Evolutionary conservation across 2,797 vertebrate genomes (phyloP), one percentile per base, ranked within the genome.

Genomic region (Sebastes vulpes): DNA sequence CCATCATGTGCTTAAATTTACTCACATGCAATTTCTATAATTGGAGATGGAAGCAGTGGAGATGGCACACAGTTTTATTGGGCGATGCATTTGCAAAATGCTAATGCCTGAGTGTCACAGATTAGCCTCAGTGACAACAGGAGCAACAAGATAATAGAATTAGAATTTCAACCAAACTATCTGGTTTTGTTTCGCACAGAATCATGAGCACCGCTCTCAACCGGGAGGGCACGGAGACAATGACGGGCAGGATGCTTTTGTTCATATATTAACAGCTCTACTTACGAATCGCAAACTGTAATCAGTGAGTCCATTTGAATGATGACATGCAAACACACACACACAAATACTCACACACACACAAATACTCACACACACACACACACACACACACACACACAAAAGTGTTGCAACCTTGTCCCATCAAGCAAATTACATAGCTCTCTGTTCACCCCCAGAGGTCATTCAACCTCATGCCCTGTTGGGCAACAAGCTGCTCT

Each of bases 381-480:
- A 64, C 32, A 66, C 48, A 68, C 53, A n/a, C 46, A 67, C 35
- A 56, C 48, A 26, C 25, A 25, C 25, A 48, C 35, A 75, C 66
- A 69, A 52, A 72, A 57, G 76, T 79, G 83, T 74, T 86, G 57
- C 71, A 77, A 85, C 91, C 77, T 88, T 81, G 73, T 85, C 82
- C 90, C 91, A 94, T 93, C 88, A 92, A 84, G 78, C 72, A 88
- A 79, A 94, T 94, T 80, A 89, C 87, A 84, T 72, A 78, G 23
- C 78, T 91, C 69, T 84, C 32, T 79, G 66, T 74, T 83, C 81
- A 75, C 59, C 81, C 83, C 85, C 84, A 89, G 85, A 92, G 92
- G 92, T 93, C 90, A 82, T 84, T 80, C 73, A 91, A 50, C 88
- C 85, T 85, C 77, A 69, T 46, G 79, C 86, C 90, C 83, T 92